phyloP scores from a whole-genome alignment of 2,113 vertebrate species.

The Ochotona curzoniae region DNA sequence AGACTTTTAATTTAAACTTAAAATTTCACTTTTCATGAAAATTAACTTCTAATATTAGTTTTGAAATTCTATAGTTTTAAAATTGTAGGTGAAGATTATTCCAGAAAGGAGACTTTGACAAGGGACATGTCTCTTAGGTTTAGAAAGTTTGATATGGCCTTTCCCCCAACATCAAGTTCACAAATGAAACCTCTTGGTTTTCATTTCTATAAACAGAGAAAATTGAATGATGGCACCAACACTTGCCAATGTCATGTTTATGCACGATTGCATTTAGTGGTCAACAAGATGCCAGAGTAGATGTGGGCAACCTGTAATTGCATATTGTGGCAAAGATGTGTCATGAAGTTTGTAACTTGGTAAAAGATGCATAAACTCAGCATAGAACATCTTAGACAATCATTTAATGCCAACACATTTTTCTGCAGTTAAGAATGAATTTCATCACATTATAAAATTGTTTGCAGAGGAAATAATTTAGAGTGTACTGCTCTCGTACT shows the following conservation, averaged over 20 bases:
- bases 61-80: background rate
- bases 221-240: background rate
- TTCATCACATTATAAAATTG: background rate
- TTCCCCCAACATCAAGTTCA: background rate
- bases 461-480: constrained; percentile 32
- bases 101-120: background rate
- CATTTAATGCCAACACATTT: constrained; percentile 44
- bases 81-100: constrained; percentile 43
- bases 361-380: constrained; percentile 18
- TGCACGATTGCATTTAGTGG: background rate
- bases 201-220: background rate
- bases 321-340: background rate
- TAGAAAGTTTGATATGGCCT: background rate
- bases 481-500: background rate
- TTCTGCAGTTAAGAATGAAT: background rate
- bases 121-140: background rate
- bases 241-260: background rate
- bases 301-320: background rate
- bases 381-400: background rate
- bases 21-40: constrained; percentile 13
- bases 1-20: constrained; percentile 30
- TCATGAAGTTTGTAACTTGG: constrained; percentile 20
- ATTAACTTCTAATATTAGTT: background rate
- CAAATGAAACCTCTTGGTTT: background rate
- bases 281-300: background rate